Conservation (phyloP, 2,797 vertebrate species). For the Natrix natrix region DNA sequence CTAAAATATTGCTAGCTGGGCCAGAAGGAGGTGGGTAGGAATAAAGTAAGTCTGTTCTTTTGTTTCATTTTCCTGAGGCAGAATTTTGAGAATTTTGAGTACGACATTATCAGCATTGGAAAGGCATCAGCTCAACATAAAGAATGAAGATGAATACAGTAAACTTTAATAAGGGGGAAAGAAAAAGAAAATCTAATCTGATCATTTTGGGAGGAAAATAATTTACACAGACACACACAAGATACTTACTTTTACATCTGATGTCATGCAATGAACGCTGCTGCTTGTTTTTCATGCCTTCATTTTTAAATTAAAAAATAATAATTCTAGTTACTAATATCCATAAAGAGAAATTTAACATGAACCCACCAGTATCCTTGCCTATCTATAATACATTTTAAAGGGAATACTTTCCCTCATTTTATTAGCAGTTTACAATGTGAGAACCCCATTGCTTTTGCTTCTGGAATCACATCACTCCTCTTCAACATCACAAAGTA, state of each 20-base stretch:
- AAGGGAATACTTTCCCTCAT: slow-evolving; percentile 11
- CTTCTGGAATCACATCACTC: slow-evolving; percentile 4
- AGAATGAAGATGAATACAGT: slow-evolving; percentile 9
- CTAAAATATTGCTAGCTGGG: not conserved
- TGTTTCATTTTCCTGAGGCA: slow-evolving; percentile 32
- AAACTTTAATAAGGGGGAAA: not conserved
- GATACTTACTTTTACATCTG: not conserved
- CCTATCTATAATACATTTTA: slow-evolving; percentile 1
- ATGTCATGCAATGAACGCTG: not conserved
- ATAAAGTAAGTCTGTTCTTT: slow-evolving; percentile 35
- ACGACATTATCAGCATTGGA: not conserved
- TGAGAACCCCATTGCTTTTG: slow-evolving; percentile 23
- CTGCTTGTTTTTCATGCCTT: not conserved
- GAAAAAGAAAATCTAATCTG: slow-evolving; percentile 35
- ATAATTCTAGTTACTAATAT: not conserved
- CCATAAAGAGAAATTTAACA: slow-evolving; percentile 7
- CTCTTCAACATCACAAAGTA: slow-evolving; percentile 24
- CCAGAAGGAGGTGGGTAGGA: not conserved
- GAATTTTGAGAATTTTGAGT: slow-evolving; percentile 54
- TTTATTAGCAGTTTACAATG: not conserved
- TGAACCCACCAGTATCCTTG: not conserved
- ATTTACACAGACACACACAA: not conserved
- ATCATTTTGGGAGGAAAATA: slow-evolving; percentile 16
- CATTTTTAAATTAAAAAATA: not conserved
- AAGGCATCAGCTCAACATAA: slow-evolving; percentile 2